Conservation (phyloP, 1,140 invertebrate species). For the Penaeus indicus region DNA sequence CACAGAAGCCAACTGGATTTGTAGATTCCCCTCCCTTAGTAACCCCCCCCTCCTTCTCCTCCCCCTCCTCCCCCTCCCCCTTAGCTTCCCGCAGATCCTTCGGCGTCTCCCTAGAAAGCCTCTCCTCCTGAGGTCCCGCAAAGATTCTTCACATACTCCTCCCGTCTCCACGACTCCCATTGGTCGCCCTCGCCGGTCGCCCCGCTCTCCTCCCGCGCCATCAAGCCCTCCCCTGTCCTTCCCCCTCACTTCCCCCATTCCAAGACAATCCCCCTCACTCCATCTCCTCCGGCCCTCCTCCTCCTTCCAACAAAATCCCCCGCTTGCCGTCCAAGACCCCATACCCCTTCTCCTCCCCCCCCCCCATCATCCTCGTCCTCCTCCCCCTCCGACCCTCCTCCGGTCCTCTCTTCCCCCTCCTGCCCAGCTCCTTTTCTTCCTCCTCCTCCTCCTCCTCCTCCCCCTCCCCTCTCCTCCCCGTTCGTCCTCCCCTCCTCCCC, state of each 20-base stretch:
- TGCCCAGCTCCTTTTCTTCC: neutral
- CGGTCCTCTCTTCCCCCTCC: neutral
- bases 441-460: neutral
- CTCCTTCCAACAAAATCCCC: neutral
- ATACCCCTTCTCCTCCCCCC: conserved; percentile 12
- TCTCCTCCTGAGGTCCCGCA: no score
- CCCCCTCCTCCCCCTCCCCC: neutral
- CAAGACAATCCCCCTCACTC: no score
- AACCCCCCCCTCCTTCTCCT: neutral
- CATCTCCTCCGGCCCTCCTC: neutral
- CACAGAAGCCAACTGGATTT: no score
- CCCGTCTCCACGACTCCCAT: no score
- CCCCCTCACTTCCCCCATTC: neutral
- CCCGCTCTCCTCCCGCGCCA: neutral
- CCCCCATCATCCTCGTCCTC: conserved; percentile 4
- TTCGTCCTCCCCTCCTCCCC: neutral
- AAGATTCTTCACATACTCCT: no score
- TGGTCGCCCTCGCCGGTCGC: neutral
- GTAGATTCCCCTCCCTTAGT: neutral
- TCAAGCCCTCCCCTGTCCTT: neutral
- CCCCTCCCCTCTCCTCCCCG: neutral
- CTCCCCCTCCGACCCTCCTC: neutral
- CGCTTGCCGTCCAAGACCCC: neutral
- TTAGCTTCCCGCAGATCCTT: no score
- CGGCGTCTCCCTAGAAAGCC: neutral